phyloP scores from a whole-genome alignment of 2,888 invertebrate species.

The Electrophaes corylata region DNA sequence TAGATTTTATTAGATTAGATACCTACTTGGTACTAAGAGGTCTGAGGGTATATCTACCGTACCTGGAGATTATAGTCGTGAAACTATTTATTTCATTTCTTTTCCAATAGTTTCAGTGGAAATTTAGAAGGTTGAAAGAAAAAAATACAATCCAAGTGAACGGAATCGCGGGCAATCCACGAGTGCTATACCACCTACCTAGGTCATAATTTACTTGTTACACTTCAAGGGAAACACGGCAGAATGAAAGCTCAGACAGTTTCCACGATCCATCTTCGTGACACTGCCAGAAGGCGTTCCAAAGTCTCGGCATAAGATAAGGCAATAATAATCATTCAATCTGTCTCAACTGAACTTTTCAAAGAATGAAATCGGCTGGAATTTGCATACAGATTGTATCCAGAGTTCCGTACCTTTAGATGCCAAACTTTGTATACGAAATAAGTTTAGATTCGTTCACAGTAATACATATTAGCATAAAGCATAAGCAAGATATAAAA shows the following conservation, averaged over 20 bases:
- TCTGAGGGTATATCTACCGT: too few relatives aligned
- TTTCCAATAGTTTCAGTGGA: too few relatives aligned
- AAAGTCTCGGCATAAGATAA: constrained; percentile 9
- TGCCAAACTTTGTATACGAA: too few relatives aligned
- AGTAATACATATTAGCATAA: too few relatives aligned
- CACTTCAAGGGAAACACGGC: background rate
- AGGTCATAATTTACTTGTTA: background rate
- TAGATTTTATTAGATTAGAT: too few relatives aligned
- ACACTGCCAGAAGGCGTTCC: constrained; percentile 11
- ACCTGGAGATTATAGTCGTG: too few relatives aligned
- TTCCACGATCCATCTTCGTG: constrained; percentile 26
- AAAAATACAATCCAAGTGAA: background rate
- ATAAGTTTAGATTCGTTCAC: too few relatives aligned
- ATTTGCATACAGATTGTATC: constrained; percentile 31
- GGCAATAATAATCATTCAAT: constrained; percentile 24
- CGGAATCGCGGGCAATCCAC: background rate
- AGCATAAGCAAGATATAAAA: too few relatives aligned
- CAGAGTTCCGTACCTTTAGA: constrained; percentile 18
- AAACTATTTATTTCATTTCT: too few relatives aligned
- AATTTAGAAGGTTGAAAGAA: background rate
- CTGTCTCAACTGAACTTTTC: constrained; percentile 24
- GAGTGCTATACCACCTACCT: background rate
- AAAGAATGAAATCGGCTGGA: constrained; percentile 29
- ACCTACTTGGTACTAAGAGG: too few relatives aligned
- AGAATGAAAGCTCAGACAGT: background rate